Evolutionary conservation across 92 coral and sea anemone genomes (phyloP).

Genomic region (Epizoanthus rinbou): DNA sequence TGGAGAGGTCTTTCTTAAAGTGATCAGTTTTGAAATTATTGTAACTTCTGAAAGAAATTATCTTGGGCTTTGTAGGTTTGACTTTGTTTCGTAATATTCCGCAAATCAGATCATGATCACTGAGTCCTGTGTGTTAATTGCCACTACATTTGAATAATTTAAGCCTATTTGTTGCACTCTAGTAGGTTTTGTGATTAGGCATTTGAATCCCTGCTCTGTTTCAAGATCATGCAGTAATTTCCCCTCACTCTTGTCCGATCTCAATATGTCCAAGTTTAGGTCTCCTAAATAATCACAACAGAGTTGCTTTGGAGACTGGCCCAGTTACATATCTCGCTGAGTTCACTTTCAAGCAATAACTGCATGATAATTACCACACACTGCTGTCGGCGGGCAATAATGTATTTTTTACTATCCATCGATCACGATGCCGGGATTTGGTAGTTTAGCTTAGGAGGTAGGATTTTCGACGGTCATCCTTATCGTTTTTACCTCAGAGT

Average conservation of each 20-base stretch:
- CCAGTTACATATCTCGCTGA: slow-evolving; percentile 49
- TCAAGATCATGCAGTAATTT: slow-evolving; percentile 47
- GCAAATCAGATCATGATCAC: slow-evolving; percentile 12
- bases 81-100: slow-evolving; percentile 27
- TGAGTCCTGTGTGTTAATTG: slow-evolving; percentile 19
- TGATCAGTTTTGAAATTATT: slow-evolving; percentile 25
- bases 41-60: slow-evolving; percentile 43
- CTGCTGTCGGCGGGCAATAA: too few relatives aligned
- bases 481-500: slow-evolving; percentile 22
- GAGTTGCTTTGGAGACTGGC: slow-evolving; percentile 26
- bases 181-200: slow-evolving; percentile 20
- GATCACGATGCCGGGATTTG: too few relatives aligned
- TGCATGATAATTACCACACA: too few relatives aligned
- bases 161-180: slow-evolving; percentile 38
- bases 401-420: too few relatives aligned
- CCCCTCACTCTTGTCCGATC: slow-evolving; percentile 31
- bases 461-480: slow-evolving; percentile 20
- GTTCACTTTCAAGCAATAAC: slow-evolving; percentile 33
- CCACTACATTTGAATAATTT: slow-evolving; percentile 32
- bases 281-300: slow-evolving; percentile 33
- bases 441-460: too few relatives aligned
- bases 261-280: slow-evolving; percentile 48
- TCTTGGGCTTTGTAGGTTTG: slow-evolving; percentile 45
- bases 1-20: slow-evolving; percentile 23
- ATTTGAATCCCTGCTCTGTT: slow-evolving; percentile 32